Conservation (phyloP, 2,797 vertebrate species). For the Acanthurus lineatus region DNA sequence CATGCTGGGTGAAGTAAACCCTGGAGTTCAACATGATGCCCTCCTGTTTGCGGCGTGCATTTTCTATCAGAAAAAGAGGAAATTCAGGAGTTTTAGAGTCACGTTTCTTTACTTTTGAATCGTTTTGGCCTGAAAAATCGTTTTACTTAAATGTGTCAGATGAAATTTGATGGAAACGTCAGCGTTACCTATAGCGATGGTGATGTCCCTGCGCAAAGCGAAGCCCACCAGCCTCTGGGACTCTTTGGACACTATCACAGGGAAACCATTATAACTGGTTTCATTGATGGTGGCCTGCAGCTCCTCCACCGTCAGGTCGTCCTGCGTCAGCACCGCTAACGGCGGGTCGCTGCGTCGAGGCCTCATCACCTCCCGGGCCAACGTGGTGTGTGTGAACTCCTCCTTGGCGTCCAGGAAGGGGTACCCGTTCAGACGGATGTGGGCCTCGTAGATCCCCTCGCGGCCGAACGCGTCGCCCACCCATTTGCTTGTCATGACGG, state of each 20-base stretch:
- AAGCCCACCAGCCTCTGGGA: constrained; percentile 98
- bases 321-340: constrained; percentile 95
- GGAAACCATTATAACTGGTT: constrained; percentile 98
- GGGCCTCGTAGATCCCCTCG: constrained; percentile 98
- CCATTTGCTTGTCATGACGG: constrained; percentile 99
- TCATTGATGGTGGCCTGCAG: constrained; percentile 95
- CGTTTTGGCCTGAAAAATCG: background rate
- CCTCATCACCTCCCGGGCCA: constrained; percentile 98
- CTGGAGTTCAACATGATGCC: constrained; percentile 95
- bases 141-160: too few species aligned
- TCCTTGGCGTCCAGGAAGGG: constrained; percentile 98
- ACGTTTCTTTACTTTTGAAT: background rate
- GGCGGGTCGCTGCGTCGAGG: constrained; percentile 93
- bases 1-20: constrained; percentile 98
- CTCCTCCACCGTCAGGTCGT: constrained; percentile 97
- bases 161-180: background rate
- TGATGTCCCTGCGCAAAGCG: constrained; percentile 97
- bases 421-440: constrained; percentile 98
- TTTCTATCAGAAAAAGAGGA: constrained; percentile 84
- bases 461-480: constrained; percentile 98
- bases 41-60: constrained; percentile 96
- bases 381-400: constrained; percentile 97
- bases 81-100: background rate
- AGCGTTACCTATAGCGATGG: constrained; percentile 90
- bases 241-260: constrained; percentile 98